Evolutionary conservation across 2,797 vertebrate genomes (phyloP), one percentile per base, ranked within the genome.

Genomic region (Fistularia tabacaria): DNA sequence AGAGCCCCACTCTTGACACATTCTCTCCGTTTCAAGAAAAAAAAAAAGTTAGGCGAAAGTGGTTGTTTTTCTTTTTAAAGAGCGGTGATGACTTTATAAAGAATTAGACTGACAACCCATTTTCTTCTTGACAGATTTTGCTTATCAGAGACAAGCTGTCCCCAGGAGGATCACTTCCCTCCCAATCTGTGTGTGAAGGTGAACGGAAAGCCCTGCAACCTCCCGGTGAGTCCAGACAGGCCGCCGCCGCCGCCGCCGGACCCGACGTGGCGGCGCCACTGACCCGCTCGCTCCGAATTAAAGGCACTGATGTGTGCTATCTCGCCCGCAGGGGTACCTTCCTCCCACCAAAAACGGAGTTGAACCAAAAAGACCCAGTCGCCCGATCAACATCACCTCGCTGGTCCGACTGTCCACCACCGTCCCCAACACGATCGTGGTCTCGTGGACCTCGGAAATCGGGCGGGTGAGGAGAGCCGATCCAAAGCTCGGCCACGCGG

Each of bases 291-390:
- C 11, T 10, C 43, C 4, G 11, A 48, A 46, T 51, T n/a, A 43
- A 13, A 54, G 40, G 58, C 36, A 25, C 38, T 51, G 5, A 44
- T 42, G 9, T 64, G 36, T 56, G 13, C 47, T 69, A 13, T 25
- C 25, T 25, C 8, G 6, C 11, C 45, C 66, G 48, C 66, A 99
- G 97, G 97, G 97, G 66, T 99, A 98, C 81, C 96, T 99, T 90
- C 97, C 97, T 87, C 97, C 97, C 84, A 98, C 97, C 90, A 99
- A 99, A 94, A 99, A 98, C 57, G 97, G 97, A 84, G 97, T 99
- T 56, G 97, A 99, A 93, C 97, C 97, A 94, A 99, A 99, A 93
- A 94, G 97, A 85, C 97, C 96, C 64, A 99, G 97, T 90, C 89
- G 97, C 85, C 94, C 96, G 71, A 98, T 99, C 82, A 99, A 99